Evolutionary conservation across 2,888 invertebrate species (phyloP), one percentile per base, ranked within the genome.

Genomic region (Aleiodes testaceus): DNA sequence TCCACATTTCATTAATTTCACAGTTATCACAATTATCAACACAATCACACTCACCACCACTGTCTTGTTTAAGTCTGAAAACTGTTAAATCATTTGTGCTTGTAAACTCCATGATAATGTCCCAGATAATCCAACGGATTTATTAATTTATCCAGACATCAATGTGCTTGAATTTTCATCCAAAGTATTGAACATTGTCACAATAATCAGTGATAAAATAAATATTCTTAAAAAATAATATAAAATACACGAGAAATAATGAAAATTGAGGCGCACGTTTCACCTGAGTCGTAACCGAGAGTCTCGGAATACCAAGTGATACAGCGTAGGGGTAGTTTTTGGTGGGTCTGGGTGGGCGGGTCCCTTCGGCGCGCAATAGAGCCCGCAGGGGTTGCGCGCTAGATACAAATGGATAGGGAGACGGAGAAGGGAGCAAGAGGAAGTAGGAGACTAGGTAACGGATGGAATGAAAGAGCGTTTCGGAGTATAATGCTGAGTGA

Each of bases 291-390:
- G 64, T 63, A 50, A 61, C 61, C 61, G 52, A 66, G 66, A 12
- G 18, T 44, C 67, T 36, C 52, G 67, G 67, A 72, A 72, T 67
- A 61, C 42, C 61, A 53, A 69, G 68, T 64, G 61, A 30, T 47
- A 50, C 55, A 55, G 18, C 45, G 49, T 63, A 70, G 70, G 64
- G 69, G 53, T 59, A 64, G 64, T 69, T 71, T 59, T 59, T 52
- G 53, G 65, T 59, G 63, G 68, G 65, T 72, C 52, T 69, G 59
- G 71, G 74, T 74, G 75, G 73, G 74, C 75, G 77, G 70, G 50
- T 70, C 75, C 75, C 74, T 47, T 69, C 71, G 67, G 66, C 73
- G 73, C 72, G 66, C 70, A 71, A 68, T 70, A 72, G 22, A 63
- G 14, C 22, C 67, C 47, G 72, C 64, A 55, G 70, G 50, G 50